Base-by-base conservation (phyloP, 2,113 vertebrate genomes). In the Ellobius talpinus region DNA sequence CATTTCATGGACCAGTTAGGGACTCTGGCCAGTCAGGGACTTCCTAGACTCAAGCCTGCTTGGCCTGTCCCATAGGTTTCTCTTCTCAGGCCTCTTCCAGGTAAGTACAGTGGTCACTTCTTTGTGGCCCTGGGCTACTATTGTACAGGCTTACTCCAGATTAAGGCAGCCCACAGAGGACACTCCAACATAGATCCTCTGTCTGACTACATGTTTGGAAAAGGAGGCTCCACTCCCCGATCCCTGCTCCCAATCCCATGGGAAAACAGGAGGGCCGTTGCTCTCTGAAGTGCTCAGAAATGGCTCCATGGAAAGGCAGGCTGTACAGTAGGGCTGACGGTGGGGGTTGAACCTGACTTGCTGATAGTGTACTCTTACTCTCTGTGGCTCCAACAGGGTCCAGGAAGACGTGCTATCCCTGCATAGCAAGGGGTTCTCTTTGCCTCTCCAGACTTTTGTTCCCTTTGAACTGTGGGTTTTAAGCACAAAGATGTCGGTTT, bases 241-340 rank as follows among this genome's bases (percentile, higher is more conserved):
- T 66, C 29, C 55, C 78, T 5, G 1, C 7, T 23, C 26, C 31
- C 36, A 24, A 77, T 70, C 33, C 87, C 1, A 31, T 26, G 23
- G 39, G 70, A 70, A 90, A 79, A 84, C 55, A 50, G 45, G 82
- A 94, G 42, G n/a, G 24, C 63, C 90, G 66, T 50, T 73, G 45
- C 52, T 58, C 63, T 94, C 52, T 63, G 68, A 81, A 86, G 68
- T 91, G 33, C 61, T 90, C 24, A 9, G 63, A 95, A 84, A 84
- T 33, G 26, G 16, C 52, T 89, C 36, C 33, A 29, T 36, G 26
- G 29, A 9, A 5, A 68, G 45, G 16, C 76, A 73, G 58, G 61
- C 3, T 50, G 29, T 13, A 1, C 0, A 3, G 33, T 8, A 45
- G 36, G 55, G 42, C 3, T 17, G 76, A 76, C 10, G 3, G 33